Conservation (phyloP, 2,888 invertebrate genomes). For the Scaptomyza parva region DNA sequence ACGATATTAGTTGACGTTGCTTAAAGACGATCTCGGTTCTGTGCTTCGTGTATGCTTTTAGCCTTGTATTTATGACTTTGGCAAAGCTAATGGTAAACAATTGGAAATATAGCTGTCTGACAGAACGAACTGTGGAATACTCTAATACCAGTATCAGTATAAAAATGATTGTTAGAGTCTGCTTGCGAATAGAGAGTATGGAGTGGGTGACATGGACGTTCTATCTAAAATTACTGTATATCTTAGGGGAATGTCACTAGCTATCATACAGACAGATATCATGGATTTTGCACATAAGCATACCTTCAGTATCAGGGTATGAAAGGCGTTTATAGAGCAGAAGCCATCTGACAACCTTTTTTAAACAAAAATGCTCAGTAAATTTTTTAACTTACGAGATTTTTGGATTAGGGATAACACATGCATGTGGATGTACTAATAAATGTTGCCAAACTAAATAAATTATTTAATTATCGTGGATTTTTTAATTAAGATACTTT, state of each 20-base stretch:
- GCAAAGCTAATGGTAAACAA: constrained; percentile 21
- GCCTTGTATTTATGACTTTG: constrained; percentile 32
- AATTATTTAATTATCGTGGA: constrained; percentile 25
- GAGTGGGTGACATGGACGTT: too few relatives aligned
- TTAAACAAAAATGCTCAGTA: constrained; percentile 4
- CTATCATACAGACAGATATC: too few relatives aligned
- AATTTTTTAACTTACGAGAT: constrained; percentile 20
- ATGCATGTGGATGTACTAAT: not conserved
- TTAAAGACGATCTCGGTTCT: constrained; percentile 17
- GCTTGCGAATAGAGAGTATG: too few relatives aligned
- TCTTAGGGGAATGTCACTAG: too few relatives aligned
- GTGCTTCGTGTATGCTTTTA: constrained; percentile 22
- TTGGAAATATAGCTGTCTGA: too few relatives aligned
- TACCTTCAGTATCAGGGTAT: too few relatives aligned
- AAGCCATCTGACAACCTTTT: constrained; percentile 10
- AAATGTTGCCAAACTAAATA: constrained; percentile 3
- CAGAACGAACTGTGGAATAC: too few relatives aligned
- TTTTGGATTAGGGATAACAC: constrained; percentile 10
- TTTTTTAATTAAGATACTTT: constrained; percentile 20
- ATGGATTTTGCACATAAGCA: too few relatives aligned
- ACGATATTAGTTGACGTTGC: constrained; percentile 52
- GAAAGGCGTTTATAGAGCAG: constrained; percentile 1
- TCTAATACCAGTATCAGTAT: too few relatives aligned
- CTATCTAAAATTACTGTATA: too few relatives aligned
- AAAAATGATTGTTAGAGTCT: too few relatives aligned